phyloP scores from a whole-genome alignment of 2,113 vertebrate species.

The Fulmarus glacialis region DNA sequence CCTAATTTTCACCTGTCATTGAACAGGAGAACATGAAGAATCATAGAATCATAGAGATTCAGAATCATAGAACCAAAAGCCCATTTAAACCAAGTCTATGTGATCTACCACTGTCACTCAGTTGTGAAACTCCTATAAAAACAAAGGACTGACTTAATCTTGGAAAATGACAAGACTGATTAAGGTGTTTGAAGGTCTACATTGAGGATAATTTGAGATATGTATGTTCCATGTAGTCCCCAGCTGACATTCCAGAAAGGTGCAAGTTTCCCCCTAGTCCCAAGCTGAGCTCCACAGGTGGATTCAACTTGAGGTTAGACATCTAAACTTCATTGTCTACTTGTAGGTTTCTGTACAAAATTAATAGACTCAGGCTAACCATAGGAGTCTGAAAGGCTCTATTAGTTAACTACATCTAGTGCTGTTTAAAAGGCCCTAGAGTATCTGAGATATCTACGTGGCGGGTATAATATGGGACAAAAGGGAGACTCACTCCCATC shows the following conservation, averaged over 20 bases:
- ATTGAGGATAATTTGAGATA: not conserved
- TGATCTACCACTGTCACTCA: not conserved
- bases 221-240: fast-evolving
- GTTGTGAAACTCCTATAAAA: not conserved
- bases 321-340: not conserved
- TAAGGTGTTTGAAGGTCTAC: not conserved
- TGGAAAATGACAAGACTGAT: not conserved
- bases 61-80: too few species aligned
- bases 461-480: not conserved
- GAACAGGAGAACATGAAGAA: not conserved
- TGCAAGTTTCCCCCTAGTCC: not conserved
- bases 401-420: not conserved
- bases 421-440: not conserved
- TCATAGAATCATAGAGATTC: too few species aligned
- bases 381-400: not conserved
- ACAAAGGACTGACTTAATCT: not conserved
- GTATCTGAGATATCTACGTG: fast-evolving
- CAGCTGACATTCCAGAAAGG: not conserved
- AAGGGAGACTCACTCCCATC: not conserved
- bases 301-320: not conserved
- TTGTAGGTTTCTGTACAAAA: not conserved
- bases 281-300: not conserved
- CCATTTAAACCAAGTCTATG: not conserved
- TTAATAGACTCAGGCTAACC: not conserved
- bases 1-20: not conserved